Conservation (phyloP, 2,888 invertebrate genomes). For the Heliconius charithonia region DNA sequence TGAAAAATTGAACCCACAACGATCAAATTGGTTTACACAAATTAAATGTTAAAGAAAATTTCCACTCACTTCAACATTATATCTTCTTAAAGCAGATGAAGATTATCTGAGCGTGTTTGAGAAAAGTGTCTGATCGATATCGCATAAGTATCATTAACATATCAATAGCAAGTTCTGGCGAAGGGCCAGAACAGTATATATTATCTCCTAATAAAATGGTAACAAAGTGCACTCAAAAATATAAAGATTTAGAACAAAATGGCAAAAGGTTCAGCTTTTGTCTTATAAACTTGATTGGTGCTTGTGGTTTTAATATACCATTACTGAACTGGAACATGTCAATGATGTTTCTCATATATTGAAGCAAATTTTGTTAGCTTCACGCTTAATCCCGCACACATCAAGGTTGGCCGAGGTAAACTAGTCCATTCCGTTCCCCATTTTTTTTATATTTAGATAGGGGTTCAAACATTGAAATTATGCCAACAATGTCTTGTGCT, state of each 20-base stretch:
- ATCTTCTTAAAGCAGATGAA: slow-evolving; percentile 45
- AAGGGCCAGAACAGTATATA: slow-evolving; percentile 50
- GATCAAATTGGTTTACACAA: background rate
- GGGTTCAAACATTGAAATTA: too few relatives aligned
- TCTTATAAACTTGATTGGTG: slow-evolving; percentile 7
- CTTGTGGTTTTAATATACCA: background rate
- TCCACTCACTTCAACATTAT: background rate
- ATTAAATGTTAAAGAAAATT: slow-evolving; percentile 9
- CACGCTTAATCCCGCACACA: background rate
- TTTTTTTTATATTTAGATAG: too few relatives aligned
- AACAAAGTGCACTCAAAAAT: slow-evolving; percentile 27
- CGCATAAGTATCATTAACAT: slow-evolving; percentile 52
- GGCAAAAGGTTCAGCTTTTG: slow-evolving; percentile 15
- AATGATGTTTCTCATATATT: background rate
- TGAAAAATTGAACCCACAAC: background rate
- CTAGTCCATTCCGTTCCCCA: background rate
- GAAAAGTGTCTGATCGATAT: slow-evolving; percentile 48
- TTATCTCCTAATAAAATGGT: slow-evolving; percentile 43
- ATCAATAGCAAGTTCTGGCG: slow-evolving; percentile 52
- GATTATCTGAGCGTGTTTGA: slow-evolving; percentile 47
- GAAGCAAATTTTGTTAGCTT: background rate
- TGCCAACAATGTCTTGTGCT: too few relatives aligned
- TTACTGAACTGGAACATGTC: background rate
- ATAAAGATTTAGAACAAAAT: slow-evolving; percentile 26
- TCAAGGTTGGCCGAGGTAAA: background rate